These are phyloP conservation scores for Nymphalis io DNA, from an alignment of 1,140 invertebrate genomes.

Conservation along the genomic window DNA sequence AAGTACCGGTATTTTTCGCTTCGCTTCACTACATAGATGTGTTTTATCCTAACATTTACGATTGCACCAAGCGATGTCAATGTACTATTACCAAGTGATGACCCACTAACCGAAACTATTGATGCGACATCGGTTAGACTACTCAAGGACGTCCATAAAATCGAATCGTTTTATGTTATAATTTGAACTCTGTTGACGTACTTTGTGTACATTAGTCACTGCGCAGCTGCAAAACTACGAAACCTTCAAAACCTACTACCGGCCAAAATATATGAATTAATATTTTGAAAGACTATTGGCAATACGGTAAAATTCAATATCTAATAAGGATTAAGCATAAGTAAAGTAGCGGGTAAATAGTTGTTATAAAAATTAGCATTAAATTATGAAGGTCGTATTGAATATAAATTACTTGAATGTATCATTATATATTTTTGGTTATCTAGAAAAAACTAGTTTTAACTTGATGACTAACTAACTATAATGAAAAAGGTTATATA, in stretches of 20 bases:
- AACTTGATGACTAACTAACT: not conserved
- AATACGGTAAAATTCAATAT: too few species aligned
- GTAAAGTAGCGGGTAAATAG: not conserved
- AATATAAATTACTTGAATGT: not conserved
- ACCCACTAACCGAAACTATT: conserved; percentile 9
- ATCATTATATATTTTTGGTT: conserved; percentile 1
- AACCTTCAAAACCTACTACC: too few species aligned
- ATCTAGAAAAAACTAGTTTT: not conserved
- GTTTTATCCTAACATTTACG: not conserved
- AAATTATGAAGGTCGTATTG: not conserved
- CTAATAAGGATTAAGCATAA: not conserved
- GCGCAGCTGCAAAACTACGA: not conserved
- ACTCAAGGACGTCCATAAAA: conserved; percentile 40
- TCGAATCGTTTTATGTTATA: conserved; percentile 12
- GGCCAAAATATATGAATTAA: too few species aligned
- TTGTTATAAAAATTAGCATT: not conserved
- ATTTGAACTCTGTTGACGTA: not conserved
- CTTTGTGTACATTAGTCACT: not conserved
- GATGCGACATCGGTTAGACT: conserved; percentile 18
- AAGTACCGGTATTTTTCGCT: not conserved
- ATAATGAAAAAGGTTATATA: not conserved
- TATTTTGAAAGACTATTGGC: too few species aligned
- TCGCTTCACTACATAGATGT: not conserved
- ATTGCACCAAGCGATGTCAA: conserved; percentile 8
- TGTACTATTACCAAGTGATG: conserved; percentile 1